phyloP scores from a whole-genome alignment of 23 tunicate genomes.

The Phallusia fumigata region DNA sequence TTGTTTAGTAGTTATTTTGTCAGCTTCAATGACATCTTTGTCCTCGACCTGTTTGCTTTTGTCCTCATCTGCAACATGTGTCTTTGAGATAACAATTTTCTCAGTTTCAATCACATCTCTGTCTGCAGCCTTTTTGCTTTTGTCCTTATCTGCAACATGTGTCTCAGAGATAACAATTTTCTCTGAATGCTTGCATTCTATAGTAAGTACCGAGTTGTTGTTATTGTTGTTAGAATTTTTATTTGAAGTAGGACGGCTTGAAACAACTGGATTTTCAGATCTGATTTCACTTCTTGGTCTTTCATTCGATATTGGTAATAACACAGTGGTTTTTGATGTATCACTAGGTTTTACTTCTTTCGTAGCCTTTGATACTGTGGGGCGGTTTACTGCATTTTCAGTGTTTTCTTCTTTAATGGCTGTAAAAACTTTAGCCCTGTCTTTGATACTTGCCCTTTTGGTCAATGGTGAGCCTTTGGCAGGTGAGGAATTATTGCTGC shows the following conservation, averaged over 20 bases:
- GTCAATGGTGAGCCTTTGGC: not conserved
- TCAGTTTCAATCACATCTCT: not conserved
- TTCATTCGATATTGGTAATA: not conserved
- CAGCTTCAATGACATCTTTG: not conserved
- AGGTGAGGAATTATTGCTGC: not conserved
- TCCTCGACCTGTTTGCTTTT: not conserved
- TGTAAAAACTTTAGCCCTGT: conserved; percentile 60
- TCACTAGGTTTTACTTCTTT: not conserved
- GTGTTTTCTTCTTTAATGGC: conserved; percentile 54
- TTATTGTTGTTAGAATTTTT: conserved; percentile 6
- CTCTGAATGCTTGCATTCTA: not conserved
- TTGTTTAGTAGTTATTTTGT: not conserved
- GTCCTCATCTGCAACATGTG: not conserved
- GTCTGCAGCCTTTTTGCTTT: not conserved
- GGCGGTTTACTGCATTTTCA: conserved; percentile 2
- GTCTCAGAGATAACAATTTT: not conserved
- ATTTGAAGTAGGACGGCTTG: not conserved
- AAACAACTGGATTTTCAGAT: not conserved
- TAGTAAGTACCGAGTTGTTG: not conserved
- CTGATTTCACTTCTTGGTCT: not conserved
- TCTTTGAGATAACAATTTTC: not conserved
- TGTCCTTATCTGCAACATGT: not conserved
- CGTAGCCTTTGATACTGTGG: not conserved
- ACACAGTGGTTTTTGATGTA: not conserved
- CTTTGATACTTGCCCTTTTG: conserved; percentile 47